phyloP scores from a whole-genome alignment of 1,140 invertebrate genomes.

The Eueides isabella region DNA sequence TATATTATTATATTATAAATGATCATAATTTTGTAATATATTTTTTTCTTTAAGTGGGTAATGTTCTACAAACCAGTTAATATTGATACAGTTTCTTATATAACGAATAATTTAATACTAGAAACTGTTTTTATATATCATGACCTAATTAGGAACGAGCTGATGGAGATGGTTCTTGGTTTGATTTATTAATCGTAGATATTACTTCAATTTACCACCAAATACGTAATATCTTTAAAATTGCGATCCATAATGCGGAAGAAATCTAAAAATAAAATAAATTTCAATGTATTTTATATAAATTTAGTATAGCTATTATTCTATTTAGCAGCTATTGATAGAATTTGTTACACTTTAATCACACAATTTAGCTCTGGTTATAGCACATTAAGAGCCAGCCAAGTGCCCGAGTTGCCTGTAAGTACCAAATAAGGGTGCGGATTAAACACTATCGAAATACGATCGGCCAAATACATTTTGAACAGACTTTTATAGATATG shows the following conservation, averaged over 20 bases:
- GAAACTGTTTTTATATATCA: no score
- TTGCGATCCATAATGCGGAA: no score
- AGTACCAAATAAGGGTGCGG: not conserved
- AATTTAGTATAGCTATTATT: not conserved
- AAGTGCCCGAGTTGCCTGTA: not conserved
- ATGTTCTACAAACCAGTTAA: no score
- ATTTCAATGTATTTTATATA: not conserved
- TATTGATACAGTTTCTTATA: no score
- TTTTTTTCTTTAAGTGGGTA: not conserved
- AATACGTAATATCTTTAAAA: no score
- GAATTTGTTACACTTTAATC: not conserved
- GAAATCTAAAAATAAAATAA: not conserved
- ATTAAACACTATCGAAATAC: not conserved
- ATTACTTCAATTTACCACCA: no score
- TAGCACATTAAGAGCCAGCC: not conserved
- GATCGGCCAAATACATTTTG: not conserved
- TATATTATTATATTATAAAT: not conserved
- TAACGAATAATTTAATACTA: no score
- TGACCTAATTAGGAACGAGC: no score
- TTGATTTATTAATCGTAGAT: no score
- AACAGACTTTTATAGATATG: not conserved
- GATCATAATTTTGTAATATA: not conserved
- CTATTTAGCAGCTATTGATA: not conserved
- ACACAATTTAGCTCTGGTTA: not conserved
- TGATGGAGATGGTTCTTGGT: no score